Evolutionary conservation across 2,113 vertebrate genomes (phyloP), one percentile per base, ranked within the genome.

Genomic region (Xyrauchen texanus): DNA sequence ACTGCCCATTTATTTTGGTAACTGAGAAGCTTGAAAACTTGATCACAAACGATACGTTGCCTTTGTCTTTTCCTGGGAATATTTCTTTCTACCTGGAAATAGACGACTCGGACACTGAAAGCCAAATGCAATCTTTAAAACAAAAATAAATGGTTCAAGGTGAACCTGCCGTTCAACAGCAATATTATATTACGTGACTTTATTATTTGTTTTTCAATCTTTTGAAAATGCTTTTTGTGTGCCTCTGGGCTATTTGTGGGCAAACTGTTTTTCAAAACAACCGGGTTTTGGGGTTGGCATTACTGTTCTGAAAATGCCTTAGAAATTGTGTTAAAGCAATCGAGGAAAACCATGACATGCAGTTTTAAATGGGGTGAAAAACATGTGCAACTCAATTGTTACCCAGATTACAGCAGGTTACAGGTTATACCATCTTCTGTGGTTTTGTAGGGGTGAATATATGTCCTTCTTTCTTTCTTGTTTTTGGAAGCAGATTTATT

Each of bases 181-280:
- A 16, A 5, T 11, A 72, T 60, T 6, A 58, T 45, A 57, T 8
- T 71, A 71, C 9, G 13, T 57, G 34, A 45, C 68, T 58, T 71
- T 71, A 57, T 34, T 15, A 58, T 71, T 71, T 71, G 52, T 15
- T 71, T 15, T 71, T 71, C 52, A 71, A 71, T 71, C 68, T 15
- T n/a, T 21, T 71, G 21, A 45, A 71, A 58, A 71, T 58, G 52
- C 13, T 9, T 45, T 70, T 71, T 58, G 13, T 71, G 68, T 58
- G 42, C 13, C 68, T 72, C 5, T 72, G 9, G 42, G 42, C 69
- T 71, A 46, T 72, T 58, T 72, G 42, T 58, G 34, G 11, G 12
- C 8, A 1, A 57, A 45, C 7, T 71, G 3, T 71, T 58, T 58
- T 45, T 11, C 13, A 71, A 15, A 53, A 10, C 52, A 71, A 16